These are phyloP conservation scores for Cheilosia variabilis DNA, from an alignment of 2,888 invertebrate species.

Conservation along the genomic window DNA sequence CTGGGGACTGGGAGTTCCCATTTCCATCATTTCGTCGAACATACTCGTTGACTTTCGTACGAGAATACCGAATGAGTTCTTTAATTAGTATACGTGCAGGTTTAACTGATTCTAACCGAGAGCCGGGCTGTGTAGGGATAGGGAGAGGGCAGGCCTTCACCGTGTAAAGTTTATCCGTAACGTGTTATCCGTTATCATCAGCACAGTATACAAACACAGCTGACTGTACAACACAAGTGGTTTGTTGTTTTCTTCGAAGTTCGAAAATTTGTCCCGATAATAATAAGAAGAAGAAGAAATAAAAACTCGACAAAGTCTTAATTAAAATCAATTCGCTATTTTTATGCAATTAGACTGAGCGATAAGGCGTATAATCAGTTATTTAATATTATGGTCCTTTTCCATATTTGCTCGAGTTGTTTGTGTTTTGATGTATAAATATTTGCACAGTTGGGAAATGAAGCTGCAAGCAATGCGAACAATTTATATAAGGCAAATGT, in stretches of 20 bases:
- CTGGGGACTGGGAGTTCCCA: conserved; percentile 5
- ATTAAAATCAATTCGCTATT: conserved; percentile 52
- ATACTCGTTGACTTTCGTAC: conserved; percentile 7
- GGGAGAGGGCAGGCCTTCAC: neutral
- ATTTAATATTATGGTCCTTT: conserved; percentile 18
- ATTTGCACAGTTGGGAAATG: conserved; percentile 22
- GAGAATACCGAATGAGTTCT: neutral
- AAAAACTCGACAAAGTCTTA: conserved; percentile 1
- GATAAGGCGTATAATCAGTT: conserved; percentile 50
- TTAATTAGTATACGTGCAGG: neutral
- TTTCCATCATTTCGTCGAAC: neutral
- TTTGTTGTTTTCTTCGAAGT: conserved; percentile 35
- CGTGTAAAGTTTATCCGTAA: conserved; percentile 8
- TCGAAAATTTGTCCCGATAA: conserved; percentile 29
- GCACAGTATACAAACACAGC: conserved; percentile 23
- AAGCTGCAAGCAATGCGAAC: neutral
- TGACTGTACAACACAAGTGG: too few species aligned
- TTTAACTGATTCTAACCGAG: neutral
- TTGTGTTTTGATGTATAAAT: neutral
- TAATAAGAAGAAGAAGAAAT: neutral
- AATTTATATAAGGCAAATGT: neutral
- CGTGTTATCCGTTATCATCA: conserved; percentile 15
- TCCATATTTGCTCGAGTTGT: neutral
- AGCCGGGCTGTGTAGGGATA: neutral
- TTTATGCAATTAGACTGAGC: conserved; percentile 35